phyloP scores from a whole-genome alignment of 2,888 invertebrate species.

The Rhogogaster chlorosoma region DNA sequence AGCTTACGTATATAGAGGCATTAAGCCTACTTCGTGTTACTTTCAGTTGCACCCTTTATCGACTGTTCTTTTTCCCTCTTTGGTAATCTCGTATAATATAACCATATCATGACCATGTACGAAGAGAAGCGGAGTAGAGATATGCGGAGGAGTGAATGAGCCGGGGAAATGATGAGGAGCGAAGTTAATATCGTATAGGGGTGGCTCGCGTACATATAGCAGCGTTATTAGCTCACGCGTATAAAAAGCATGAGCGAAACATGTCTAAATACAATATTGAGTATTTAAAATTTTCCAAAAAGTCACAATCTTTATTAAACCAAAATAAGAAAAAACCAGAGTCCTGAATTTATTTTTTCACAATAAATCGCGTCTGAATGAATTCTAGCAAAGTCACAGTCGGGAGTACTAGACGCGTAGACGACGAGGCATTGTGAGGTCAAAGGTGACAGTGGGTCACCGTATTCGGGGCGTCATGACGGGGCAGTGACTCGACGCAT shows the following conservation, averaged over 20 bases:
- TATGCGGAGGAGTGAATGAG: constrained; percentile 3
- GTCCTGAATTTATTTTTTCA: no score
- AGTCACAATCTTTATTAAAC: background rate
- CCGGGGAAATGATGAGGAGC: constrained; percentile 5
- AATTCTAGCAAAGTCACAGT: background rate
- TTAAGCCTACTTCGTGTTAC: constrained; percentile 10
- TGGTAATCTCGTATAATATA: constrained; percentile 19
- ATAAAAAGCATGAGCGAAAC: background rate
- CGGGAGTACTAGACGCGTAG: background rate
- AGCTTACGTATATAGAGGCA: background rate
- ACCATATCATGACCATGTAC: constrained; percentile 1
- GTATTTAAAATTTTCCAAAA: background rate
- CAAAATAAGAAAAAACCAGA: no score
- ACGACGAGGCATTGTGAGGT: background rate
- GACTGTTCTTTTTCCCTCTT: constrained; percentile 47
- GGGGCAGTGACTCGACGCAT: constrained; percentile 33
- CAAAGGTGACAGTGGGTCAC: constrained; percentile 47
- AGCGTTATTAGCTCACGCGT: background rate
- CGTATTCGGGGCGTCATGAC: constrained; percentile 38
- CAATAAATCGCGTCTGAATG: background rate
- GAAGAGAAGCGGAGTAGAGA: constrained; percentile 8
- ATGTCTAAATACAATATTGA: background rate
- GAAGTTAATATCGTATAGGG: constrained; percentile 28
- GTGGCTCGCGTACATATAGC: background rate
- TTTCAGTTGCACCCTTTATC: constrained; percentile 38